Conservation (phyloP, 2,888 invertebrate species). For the Callimorpha dominula region DNA sequence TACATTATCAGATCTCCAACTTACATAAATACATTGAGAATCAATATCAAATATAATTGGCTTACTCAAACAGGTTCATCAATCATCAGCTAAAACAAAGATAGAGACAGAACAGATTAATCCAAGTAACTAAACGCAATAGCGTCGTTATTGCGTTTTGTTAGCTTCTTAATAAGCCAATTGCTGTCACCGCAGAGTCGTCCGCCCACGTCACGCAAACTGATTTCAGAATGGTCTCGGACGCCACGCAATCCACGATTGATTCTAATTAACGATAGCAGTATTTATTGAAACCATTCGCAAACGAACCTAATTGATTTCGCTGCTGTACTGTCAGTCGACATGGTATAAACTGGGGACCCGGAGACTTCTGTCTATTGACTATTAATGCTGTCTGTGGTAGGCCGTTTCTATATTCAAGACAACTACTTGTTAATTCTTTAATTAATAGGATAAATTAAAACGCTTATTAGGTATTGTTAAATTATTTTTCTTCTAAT, state of each 20-base stretch:
- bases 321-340: constrained; percentile 63
- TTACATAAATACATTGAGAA: constrained; percentile 18
- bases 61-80: constrained; percentile 53
- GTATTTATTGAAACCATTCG: constrained; percentile 84
- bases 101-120: constrained; percentile 66
- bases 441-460: constrained; percentile 13
- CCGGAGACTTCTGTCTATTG: constrained; percentile 62
- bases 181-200: constrained; percentile 71
- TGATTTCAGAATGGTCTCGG: constrained; percentile 79
- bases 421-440: constrained; percentile 11
- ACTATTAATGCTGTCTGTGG: constrained; percentile 57
- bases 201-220: constrained; percentile 71
- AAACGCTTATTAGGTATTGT: not conserved
- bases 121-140: constrained; percentile 61
- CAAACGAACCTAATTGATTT: constrained; percentile 85
- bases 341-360: constrained; percentile 59
- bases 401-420: constrained; percentile 5
- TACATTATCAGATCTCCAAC: not conserved
- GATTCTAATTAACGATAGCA: constrained; percentile 86
- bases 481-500: not conserved
- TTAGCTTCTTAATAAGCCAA: constrained; percentile 79
- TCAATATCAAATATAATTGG: constrained; percentile 41
- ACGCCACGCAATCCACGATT: constrained; percentile 83
- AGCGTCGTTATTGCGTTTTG: constrained; percentile 72
- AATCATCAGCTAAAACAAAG: constrained; percentile 59